Evolutionary conservation across 2,888 invertebrate genomes (phyloP), one percentile per base, ranked within the genome.

Genomic region (Abrostola triplasia): DNA sequence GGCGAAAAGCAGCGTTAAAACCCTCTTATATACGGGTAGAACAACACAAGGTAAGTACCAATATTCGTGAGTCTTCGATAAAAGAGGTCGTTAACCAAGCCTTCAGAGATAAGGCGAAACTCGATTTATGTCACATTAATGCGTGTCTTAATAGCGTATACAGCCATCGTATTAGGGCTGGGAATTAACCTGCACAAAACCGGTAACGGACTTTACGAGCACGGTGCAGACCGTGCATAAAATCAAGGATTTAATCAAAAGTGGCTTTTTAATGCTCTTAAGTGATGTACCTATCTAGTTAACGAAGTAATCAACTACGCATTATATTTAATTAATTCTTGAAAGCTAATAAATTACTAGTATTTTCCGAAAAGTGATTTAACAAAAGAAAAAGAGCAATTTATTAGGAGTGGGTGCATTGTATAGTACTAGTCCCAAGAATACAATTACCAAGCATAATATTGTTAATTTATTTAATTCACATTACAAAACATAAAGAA

Each of bases 41-140:
- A 70, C 68, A 59, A 59, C 48, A 36, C 55, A 37, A 62, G 67
- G 24, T 24, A 24, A 9, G 44, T n/a, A 41, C 24, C 60, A 59
- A 13, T 69, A 59, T 58, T 60, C 48, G 52, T 47, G 35, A 59
- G 56, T 51, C 62, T 58, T 42, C 62, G 77, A 78, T 79, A 79
- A 79, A 79, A 67, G 61, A 64, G 65, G 77, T 76, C 77, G 62
- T 78, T 78, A 76, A 62, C 65, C 79, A 63, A 60, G 66, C 79
- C 79, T 64, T 64, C 67, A 67, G 37, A 76, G 77, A 78, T 78
- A 78, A 74, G 74, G 74, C 53, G 77, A 56, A 68, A 67, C 77
- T 64, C 74, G 77, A 79, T 78, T 77, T 79, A 71, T 77, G 74
- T 67, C 77, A 70, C 79, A 76, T 79, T 77, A 79, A 79, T 76